Percentiles rank a stretch among this genome's conserved stretches.
Conservation (phyloP, 2,113 vertebrate species). For the Forbesichthys papilliferus region DNA sequence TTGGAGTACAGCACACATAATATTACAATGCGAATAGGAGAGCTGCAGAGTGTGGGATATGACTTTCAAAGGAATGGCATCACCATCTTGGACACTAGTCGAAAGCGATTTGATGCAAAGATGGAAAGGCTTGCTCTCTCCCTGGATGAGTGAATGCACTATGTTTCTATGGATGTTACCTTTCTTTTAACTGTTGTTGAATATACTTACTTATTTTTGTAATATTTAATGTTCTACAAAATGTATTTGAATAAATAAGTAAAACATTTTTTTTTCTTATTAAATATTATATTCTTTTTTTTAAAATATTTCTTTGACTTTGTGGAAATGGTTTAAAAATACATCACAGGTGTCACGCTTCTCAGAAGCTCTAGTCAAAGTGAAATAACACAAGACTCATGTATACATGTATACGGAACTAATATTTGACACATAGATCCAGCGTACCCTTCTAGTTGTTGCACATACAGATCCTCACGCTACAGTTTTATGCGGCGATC, state of each 20-base stretch:
- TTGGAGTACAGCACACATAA: slow-evolving; percentile 73
- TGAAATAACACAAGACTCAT: too few species aligned
- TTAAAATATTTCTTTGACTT: too few species aligned
- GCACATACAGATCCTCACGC: slow-evolving; percentile 2
- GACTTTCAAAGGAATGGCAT: slow-evolving; percentile 77
- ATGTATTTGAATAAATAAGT: too few species aligned
- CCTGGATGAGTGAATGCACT: slow-evolving; percentile 15
- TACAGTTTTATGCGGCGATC: not conserved
- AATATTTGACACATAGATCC: not conserved
- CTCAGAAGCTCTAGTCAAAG: too few species aligned
- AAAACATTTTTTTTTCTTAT: too few species aligned
- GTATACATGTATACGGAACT: slow-evolving; percentile 38
- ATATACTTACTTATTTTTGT: too few species aligned
- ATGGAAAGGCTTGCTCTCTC: slow-evolving; percentile 59
- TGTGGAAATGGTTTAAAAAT: too few species aligned
- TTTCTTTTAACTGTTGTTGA: too few species aligned
- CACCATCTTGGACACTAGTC: slow-evolving; percentile 68
- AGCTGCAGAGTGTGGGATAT: slow-evolving; percentile 68
- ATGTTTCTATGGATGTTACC: not conserved
- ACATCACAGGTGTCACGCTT: too few species aligned
- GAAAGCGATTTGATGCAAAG: slow-evolving; percentile 75
- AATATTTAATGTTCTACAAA: too few species aligned
- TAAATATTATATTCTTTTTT: too few species aligned
- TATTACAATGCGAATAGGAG: slow-evolving; percentile 69
- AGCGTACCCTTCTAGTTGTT: slow-evolving; percentile 8